A percentile compares a stretch with the other conserved stretches of the same genome.
Evolutionary conservation across 1,140 invertebrate species (phyloP).

Genomic region (Temnothorax curvispinosus): DNA sequence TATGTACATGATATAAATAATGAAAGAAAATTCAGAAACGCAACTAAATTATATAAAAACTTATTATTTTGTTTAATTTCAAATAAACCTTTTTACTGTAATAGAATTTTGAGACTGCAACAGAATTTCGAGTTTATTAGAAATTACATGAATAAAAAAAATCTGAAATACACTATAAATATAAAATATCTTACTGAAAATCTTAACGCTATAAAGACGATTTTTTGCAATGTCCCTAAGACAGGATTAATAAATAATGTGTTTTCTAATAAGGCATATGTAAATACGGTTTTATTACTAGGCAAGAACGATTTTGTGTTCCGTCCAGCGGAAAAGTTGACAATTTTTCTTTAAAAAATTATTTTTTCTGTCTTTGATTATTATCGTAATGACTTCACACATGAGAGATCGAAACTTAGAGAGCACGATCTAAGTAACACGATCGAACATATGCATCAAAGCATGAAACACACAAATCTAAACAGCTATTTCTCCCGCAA

Average conservation of each 20-base stretch:
- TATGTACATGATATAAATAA: not conserved
- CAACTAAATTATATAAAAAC: not conserved
- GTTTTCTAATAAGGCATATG: too few species aligned
- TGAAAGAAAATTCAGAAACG: not conserved
- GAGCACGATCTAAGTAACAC: not conserved
- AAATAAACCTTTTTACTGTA: not conserved
- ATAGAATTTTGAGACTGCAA: not conserved
- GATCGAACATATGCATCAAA: not conserved
- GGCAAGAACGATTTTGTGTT: too few species aligned
- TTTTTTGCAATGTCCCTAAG: too few species aligned
- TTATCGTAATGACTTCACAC: not conserved
- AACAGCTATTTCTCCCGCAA: not conserved
- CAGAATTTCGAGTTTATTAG: too few species aligned
- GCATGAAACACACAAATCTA: not conserved
- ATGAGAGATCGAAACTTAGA: not conserved
- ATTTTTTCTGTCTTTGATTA: not conserved
- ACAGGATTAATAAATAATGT: too few species aligned
- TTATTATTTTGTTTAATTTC: not conserved
- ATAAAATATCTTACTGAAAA: not conserved
- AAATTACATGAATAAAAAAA: too few species aligned
- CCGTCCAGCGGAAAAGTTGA: too few species aligned
- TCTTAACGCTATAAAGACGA: not conserved
- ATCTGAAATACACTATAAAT: too few species aligned
- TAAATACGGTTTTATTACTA: too few species aligned
- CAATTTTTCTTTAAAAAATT: not conserved